phyloP scores from a whole-genome alignment of 2,797 vertebrate genomes.

The Tadarida brasiliensis region DNA sequence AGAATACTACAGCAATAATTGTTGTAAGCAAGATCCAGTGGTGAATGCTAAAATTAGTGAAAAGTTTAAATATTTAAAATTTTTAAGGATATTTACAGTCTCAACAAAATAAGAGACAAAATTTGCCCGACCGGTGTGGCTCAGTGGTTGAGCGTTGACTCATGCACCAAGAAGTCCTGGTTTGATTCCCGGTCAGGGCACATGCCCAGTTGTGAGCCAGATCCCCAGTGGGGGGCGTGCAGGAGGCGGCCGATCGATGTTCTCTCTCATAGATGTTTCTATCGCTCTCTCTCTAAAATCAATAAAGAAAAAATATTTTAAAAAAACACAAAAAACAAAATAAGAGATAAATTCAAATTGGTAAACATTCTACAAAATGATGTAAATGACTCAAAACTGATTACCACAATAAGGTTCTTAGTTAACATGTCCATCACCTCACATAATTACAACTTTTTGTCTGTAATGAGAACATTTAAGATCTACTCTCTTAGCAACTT shows the following conservation, averaged over 20 bases:
- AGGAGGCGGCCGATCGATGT: no score
- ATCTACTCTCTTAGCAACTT: conserved; percentile 3
- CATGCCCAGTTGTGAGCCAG: no score
- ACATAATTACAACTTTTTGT: neutral
- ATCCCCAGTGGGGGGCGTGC: no score
- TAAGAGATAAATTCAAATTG: neutral
- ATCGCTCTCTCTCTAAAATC: no score
- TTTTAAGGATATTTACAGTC: neutral
- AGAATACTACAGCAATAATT: neutral
- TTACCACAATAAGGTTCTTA: neutral
- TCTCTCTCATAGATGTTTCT: no score
- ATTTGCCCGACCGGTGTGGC: no score
- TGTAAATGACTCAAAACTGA: neutral
- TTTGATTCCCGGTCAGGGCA: no score
- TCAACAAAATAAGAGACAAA: conserved; percentile 24
- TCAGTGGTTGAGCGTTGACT: no score
- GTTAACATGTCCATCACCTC: neutral
- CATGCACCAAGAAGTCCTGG: no score
- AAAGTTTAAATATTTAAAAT: neutral
- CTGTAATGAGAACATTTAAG: neutral
- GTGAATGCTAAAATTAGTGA: conserved; percentile 27
- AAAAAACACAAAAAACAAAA: neutral
- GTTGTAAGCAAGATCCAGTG: neutral
- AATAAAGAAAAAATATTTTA: no score
- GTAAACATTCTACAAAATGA: neutral